Conservation (phyloP, 2,797 vertebrate species). For the Naso thynnoides region DNA sequence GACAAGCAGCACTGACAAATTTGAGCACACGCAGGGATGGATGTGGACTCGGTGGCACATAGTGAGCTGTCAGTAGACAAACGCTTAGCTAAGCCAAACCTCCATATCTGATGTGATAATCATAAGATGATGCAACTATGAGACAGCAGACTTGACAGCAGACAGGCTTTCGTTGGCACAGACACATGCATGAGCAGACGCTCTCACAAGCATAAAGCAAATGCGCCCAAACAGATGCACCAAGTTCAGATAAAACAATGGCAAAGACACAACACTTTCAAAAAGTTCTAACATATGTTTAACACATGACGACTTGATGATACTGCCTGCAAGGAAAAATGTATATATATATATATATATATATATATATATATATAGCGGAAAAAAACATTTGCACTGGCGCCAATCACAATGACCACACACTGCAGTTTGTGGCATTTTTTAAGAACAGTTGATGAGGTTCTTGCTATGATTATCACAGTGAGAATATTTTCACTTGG, state of each 20-base stretch:
- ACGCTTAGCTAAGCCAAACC: conserved; percentile 52
- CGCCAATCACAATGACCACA: too few relatives aligned
- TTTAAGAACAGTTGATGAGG: not conserved
- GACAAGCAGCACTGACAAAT: conserved; percentile 41
- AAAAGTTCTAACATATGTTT: not conserved
- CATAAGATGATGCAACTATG: conserved; percentile 60
- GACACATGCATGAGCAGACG: not conserved
- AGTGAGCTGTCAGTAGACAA: conserved; percentile 48
- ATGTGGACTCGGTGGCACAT: conserved; percentile 23
- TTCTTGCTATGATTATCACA: not conserved
- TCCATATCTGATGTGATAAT: conserved; percentile 64
- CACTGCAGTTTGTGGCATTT: not conserved
- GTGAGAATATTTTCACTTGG: not conserved
- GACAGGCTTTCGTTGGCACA: conserved; percentile 23
- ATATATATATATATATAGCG: too few relatives aligned
- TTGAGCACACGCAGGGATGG: conserved; percentile 13
- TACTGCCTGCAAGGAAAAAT: not conserved
- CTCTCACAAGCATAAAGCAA: conserved; percentile 21
- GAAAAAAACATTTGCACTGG: too few relatives aligned
- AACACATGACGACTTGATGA: not conserved
- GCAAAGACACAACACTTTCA: not conserved
- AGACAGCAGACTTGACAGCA: conserved; percentile 53
- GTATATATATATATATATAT: too few relatives aligned
- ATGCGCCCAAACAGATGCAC: conserved; percentile 23
- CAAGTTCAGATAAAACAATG: not conserved